Base-by-base conservation (phyloP, 2,113 vertebrate species). In the Cervus canadensis region DNA sequence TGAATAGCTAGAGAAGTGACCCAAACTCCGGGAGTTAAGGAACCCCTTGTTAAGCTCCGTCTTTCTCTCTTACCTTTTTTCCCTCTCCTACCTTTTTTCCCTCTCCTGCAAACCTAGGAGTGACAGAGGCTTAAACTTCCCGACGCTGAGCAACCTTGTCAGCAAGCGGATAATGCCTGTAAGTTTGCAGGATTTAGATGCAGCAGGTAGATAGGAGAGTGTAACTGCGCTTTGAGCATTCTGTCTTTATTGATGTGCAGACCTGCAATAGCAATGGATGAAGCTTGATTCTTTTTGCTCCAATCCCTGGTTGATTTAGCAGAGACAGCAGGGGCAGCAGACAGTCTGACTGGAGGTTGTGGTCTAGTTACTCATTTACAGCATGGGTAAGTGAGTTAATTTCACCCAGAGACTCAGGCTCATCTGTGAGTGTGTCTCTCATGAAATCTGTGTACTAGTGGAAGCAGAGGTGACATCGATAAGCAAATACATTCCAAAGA, bases 111-210 rank as follows among this genome's bases (percentile, higher is more conserved):
- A 91, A 95, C 17, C 26, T 50, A 71, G 93, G 76, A 36, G 26
- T 40, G 64, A 95, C 89, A 95, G 88, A 95, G 67, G 67, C 60
- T 89, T 89, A 86, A 91, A 95, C 12, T 54, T 89, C 40, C 23
- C n/a, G 3, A 23, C 43, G 16, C 36, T 86, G n/a, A 94, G 59
- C 30, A 93, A 93, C 59, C 64, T 90, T 96, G 98, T 89, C 64
- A 45, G 78, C 17, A 50, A 83, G 48, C 48, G 54, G 57, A 52
- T 88, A 88, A 96, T 5, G 36, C 71, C 48, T 84, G 30, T 86
- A 89, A 52, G 21, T 96, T 45, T 71, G 86, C 83, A 96, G 83
- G 89, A 95, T 96, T 98, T 89, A 93, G 97, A 95, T 83, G 67
- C 56, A 93, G 86, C 85, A 91, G 81, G 54, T 89, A 93, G 97